Base-by-base conservation (phyloP, 2,888 invertebrate genomes). In the Myopa testacea region DNA sequence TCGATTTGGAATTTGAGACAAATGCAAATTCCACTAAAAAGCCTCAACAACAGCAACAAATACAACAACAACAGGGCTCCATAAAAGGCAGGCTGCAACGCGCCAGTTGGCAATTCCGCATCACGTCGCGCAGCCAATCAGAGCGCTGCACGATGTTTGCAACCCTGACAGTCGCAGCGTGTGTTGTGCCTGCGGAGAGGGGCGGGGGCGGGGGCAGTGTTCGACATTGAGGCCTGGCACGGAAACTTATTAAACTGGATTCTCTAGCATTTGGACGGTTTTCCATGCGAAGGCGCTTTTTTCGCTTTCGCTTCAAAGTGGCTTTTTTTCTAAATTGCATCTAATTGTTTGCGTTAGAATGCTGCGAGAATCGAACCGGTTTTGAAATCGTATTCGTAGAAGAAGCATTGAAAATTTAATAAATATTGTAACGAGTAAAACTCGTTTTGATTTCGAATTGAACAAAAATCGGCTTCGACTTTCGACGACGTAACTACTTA, bases 31-130 rank as follows among this genome's bases (percentile, higher is more conserved):
- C 67, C 38, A 73, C 19, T 26, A 37, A 63, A 14, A 34, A 60
- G 37, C 26, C 10, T 8, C 55, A 55, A 14, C 63, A 71, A 19
- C 37, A 73, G 70, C 65, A 70, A 70, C n/a, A 79, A 12, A 34
- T n/a, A 71, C 65, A 50, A 34, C 37, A 50, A 37, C 50, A 45
- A 34, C 45, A 34, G 37, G 67, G 68, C 69, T 60, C 75, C 75
- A 45, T 75, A 75, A 60, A 75, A 69, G 75, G 75, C 65, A 52
- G 74, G 26, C 37, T 70, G 70, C 74, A 75, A 75, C 74, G 74
- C 65, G 65, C 65, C 50, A 50, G 74, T 75, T 75, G 75, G 82
- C 86, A 85, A 87, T 86, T 86, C 86, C 86, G 86, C 86, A 86
- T 86, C 84, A 45, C 81, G 82, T 77, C 69, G 75, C 75, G 74